Conservation (phyloP, 2,888 invertebrate genomes). For the Camptogramma bilineatum region DNA sequence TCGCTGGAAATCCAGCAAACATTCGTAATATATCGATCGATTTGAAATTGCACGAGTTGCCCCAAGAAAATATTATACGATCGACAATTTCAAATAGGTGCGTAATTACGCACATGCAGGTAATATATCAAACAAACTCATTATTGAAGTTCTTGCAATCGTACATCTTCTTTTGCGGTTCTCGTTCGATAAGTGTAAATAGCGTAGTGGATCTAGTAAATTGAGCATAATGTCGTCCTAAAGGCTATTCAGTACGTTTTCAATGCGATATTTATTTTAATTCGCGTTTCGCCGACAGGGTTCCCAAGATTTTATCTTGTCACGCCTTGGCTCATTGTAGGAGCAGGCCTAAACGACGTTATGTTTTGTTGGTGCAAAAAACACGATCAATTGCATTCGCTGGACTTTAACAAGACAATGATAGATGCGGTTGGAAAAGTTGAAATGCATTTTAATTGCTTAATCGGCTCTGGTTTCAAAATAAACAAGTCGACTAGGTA, state of each 20-base stretch:
- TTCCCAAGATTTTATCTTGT: conserved; percentile 80
- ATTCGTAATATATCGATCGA: conserved; percentile 59
- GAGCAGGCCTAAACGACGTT: conserved; percentile 64
- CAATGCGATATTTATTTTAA: conserved; percentile 79
- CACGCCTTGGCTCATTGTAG: conserved; percentile 77
- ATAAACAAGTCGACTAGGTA: conserved; percentile 8
- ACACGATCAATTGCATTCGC: conserved; percentile 63
- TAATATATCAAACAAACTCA: conserved; percentile 70
- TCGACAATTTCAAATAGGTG: conserved; percentile 65
- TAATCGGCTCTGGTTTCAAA: conserved; percentile 24
- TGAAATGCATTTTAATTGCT: conserved; percentile 32
- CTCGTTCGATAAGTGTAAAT: conserved; percentile 65
- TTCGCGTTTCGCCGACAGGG: conserved; percentile 70
- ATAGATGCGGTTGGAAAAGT: conserved; percentile 44
- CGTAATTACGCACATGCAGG: conserved; percentile 66
- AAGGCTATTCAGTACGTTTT: conserved; percentile 77
- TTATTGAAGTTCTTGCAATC: conserved; percentile 60
- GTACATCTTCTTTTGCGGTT: conserved; percentile 58
- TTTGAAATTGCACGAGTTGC: conserved; percentile 63
- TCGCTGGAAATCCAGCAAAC: conserved; percentile 57
- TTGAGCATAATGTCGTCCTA: conserved; percentile 77
- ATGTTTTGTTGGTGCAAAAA: conserved; percentile 67
- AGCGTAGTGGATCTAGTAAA: conserved; percentile 65
- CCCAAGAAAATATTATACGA: conserved; percentile 66
- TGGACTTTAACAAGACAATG: conserved; percentile 68